phyloP scores from a whole-genome alignment of 2,888 invertebrate species.

The Drosophila antonietae region DNA sequence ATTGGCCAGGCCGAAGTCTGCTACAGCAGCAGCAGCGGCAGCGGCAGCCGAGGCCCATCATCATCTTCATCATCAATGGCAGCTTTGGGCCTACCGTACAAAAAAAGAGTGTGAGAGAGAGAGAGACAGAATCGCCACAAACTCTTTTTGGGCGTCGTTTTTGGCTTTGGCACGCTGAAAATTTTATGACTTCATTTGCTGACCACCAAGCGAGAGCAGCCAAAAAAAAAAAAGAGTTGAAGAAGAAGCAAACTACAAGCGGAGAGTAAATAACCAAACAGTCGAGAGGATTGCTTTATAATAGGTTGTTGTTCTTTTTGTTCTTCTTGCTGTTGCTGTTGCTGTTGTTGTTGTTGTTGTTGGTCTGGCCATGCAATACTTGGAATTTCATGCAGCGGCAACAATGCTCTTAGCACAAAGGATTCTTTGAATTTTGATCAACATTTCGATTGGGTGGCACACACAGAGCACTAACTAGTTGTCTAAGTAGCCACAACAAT shows the following conservation, averaged over 20 bases:
- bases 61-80: slow-evolving; percentile 77
- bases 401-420: slow-evolving; percentile 68
- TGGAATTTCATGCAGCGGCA: slow-evolving; percentile 71
- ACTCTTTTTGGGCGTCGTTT: slow-evolving; percentile 35
- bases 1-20: slow-evolving; percentile 28
- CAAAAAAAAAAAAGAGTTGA: slow-evolving; percentile 11
- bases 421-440: slow-evolving; percentile 76
- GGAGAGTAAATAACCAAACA: slow-evolving; percentile 40
- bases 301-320: slow-evolving; percentile 52
- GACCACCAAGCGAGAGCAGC: slow-evolving; percentile 72
- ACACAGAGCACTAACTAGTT: slow-evolving; percentile 46
- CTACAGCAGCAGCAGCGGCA: slow-evolving; percentile 31
- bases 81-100: slow-evolving; percentile 76
- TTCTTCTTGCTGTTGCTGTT: slow-evolving; percentile 27
- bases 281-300: slow-evolving; percentile 63
- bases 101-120: slow-evolving; percentile 14
- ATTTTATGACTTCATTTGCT: slow-evolving; percentile 80
- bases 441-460: slow-evolving; percentile 59
- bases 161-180: slow-evolving; percentile 77
- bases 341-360: slow-evolving; percentile 25
- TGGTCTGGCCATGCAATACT: slow-evolving; percentile 62
- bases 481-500: slow-evolving; percentile 25
- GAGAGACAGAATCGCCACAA: not conserved
- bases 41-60: slow-evolving; percentile 64
- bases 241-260: not conserved